These are phyloP conservation scores for Flabesymbios commensalis DNA, from an alignment of 2,888 invertebrate genomes.

Conservation along the genomic window DNA sequence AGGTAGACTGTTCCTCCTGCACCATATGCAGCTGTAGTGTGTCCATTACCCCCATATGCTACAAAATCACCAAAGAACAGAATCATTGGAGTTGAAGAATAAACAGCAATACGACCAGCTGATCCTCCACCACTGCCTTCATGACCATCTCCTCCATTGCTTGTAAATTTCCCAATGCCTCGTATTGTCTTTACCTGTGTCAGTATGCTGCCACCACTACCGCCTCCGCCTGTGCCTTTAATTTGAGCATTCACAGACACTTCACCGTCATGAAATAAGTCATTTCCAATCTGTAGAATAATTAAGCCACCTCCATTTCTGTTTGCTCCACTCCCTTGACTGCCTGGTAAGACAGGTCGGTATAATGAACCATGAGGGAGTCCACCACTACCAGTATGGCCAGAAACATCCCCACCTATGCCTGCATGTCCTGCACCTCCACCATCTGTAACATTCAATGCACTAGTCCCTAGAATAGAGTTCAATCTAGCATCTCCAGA, in stretches of 20 bases:
- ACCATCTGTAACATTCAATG: conserved; percentile 16
- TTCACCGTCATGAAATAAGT: conserved; percentile 42
- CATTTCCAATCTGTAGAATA: conserved; percentile 35
- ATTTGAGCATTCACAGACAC: conserved; percentile 41
- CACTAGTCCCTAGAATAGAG: conserved; percentile 22
- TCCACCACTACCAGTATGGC: conserved; percentile 16
- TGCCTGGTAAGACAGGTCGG: conserved; percentile 39
- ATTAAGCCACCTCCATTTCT: conserved; percentile 44
- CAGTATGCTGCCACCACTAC: conserved; percentile 46
- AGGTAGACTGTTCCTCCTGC: conserved; percentile 45
- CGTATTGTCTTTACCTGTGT: conserved; percentile 37
- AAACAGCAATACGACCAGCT: conserved; percentile 41
- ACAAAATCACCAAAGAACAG: conserved; percentile 38
- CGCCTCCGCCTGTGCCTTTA: too few relatives aligned
- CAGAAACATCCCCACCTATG: conserved; percentile 35
- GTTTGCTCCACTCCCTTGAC: conserved; percentile 32
- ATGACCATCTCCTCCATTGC: conserved; percentile 37
- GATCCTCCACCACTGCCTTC: conserved; percentile 39
- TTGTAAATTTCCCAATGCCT: conserved; percentile 41
- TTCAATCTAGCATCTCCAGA: conserved; percentile 32
- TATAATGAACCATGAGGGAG: conserved; percentile 42
- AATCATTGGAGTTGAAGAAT: conserved; percentile 30
- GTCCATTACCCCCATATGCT: conserved; percentile 37
- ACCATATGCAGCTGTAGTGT: conserved; percentile 27
- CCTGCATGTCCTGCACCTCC: conserved; percentile 45